These are phyloP conservation scores for Propsilocerus akamusi DNA, from an alignment of 1,140 invertebrate species.

Conservation along the genomic window DNA sequence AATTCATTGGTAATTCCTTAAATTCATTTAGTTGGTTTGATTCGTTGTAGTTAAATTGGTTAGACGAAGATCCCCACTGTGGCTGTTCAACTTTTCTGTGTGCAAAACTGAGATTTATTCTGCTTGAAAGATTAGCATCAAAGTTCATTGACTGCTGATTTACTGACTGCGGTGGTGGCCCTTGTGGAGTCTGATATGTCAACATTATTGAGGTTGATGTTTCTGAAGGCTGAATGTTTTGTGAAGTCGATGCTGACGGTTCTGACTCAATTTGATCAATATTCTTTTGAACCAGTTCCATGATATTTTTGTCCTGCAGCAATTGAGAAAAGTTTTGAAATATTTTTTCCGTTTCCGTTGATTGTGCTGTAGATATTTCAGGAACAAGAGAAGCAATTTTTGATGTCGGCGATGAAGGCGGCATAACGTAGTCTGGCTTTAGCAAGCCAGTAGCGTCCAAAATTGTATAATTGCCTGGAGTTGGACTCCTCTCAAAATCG, in stretches of 20 bases:
- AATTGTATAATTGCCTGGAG: neutral
- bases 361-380: neutral
- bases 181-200: neutral
- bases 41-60: no score
- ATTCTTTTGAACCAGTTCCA: neutral
- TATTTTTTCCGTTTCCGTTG: neutral
- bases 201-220: neutral
- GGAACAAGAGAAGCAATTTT: neutral
- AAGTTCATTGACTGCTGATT: no score
- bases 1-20: neutral
- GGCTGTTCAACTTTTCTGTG: no score
- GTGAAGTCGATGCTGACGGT: no score
- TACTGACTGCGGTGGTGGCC: neutral
- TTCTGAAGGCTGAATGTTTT: no score
- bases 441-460: neutral
- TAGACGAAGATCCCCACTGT: no score
- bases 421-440: neutral
- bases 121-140: no score
- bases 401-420: neutral
- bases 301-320: neutral
- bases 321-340: neutral
- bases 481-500: neutral
- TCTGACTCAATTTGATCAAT: neutral
- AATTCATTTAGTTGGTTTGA: no score
- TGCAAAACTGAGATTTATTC: no score